These are phyloP conservation scores for Hippopotamus amphibius DNA, from an alignment of 2,113 vertebrate species.

Conservation along the genomic window DNA sequence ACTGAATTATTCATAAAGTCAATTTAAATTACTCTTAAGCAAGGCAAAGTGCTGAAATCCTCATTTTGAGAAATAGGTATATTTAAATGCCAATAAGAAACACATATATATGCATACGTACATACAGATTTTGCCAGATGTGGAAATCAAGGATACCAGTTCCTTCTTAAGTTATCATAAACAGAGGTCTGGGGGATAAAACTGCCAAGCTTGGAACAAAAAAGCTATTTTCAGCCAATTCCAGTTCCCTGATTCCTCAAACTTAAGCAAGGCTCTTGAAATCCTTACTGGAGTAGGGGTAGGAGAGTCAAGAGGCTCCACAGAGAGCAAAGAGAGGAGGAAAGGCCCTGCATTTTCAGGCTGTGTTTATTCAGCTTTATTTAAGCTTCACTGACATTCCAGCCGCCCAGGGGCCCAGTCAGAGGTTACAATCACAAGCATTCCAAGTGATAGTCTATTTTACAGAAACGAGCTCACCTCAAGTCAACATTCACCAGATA, in stretches of 20 bases:
- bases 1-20: constrained; percentile 65
- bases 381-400: constrained; percentile 74
- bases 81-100: neutral
- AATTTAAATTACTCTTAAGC: constrained; percentile 60
- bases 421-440: constrained; percentile 74
- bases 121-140: neutral
- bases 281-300: neutral
- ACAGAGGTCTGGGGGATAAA: neutral
- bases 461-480: constrained; percentile 29
- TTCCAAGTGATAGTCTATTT: constrained; percentile 62
- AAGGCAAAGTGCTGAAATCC: constrained; percentile 10
- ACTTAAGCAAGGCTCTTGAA: neutral
- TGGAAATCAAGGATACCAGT: neutral
- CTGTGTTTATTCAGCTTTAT: constrained; percentile 74
- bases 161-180: constrained; percentile 9
- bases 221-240: neutral
- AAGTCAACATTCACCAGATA: constrained; percentile 8
- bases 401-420: constrained; percentile 54
- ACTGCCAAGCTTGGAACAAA: neutral
- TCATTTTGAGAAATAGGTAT: constrained; percentile 34
- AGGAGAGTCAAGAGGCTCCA: constrained; percentile 25
- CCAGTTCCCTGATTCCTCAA: neutral
- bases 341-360: neutral
- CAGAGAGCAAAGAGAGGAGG: constrained; percentile 2
- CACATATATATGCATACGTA: neutral